A percentile compares a stretch with the other conserved stretches of the same genome.
Evolutionary conservation across 1,140 invertebrate species (phyloP).

Genomic region (Gryon sp.): DNA sequence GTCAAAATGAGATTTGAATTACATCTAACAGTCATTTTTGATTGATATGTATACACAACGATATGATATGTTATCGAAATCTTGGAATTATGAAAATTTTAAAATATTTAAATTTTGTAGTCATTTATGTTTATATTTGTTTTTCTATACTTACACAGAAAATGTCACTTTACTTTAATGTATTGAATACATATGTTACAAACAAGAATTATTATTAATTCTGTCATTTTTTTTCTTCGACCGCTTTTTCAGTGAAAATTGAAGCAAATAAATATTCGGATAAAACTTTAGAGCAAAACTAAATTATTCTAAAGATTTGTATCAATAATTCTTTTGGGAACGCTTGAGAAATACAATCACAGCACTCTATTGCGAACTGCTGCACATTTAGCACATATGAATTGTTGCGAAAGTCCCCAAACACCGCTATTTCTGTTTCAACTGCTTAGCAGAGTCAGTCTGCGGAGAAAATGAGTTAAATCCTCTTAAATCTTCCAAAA

Average conservation of each 20-base stretch:
- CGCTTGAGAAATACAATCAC: conserved; percentile 41
- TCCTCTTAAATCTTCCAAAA: conserved; percentile 57
- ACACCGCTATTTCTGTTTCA: conserved; percentile 56
- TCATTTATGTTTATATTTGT: no score
- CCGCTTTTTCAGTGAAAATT: conserved; percentile 28
- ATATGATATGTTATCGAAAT: no score
- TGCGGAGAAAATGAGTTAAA: conserved; percentile 60
- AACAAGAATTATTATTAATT: no score
- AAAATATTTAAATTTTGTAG: no score
- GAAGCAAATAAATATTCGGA: conserved; percentile 29
- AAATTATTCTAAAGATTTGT: conserved; percentile 32
- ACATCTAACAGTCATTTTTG: no score
- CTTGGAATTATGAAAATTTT: no score
- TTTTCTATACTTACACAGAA: no score
- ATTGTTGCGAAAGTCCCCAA: conserved; percentile 55
- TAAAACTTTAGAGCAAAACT: conserved; percentile 45
- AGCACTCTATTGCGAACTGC: conserved; percentile 27
- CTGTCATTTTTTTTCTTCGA: no score
- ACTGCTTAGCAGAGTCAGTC: conserved; percentile 41
- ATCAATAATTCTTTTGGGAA: conserved; percentile 56
- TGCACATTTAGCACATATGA: conserved; percentile 55
- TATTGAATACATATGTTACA: no score
- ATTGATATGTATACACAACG: no score
- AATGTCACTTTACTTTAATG: no score
- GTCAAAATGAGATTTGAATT: no score